Evolutionary conservation across 2,797 vertebrate species (phyloP).

Genomic region (Buphagus erythrorhynchus): DNA sequence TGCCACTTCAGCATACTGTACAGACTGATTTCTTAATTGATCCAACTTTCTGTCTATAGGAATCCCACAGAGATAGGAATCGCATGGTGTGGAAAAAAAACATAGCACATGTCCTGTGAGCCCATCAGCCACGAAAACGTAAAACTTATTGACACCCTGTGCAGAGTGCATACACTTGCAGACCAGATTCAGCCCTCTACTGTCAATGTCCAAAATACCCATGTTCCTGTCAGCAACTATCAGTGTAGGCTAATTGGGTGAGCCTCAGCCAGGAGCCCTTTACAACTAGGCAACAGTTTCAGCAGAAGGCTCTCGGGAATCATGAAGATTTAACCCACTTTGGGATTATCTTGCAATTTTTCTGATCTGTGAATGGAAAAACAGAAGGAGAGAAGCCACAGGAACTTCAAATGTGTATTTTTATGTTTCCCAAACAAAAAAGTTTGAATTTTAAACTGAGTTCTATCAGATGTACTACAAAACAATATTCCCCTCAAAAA

Average conservation of each 20-base stretch:
- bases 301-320: neutral
- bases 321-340: neutral
- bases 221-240: neutral
- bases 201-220: neutral
- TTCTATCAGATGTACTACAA: neutral
- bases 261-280: neutral
- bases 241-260: neutral
- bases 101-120: rapidly evolving
- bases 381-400: neutral
- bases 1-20: neutral
- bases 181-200: neutral
- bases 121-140: neutral
- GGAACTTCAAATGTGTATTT: neutral
- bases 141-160: neutral
- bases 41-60: neutral
- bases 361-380: neutral
- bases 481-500: neutral
- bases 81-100: neutral
- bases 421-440: neutral
- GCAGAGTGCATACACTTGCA: neutral
- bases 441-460: neutral
- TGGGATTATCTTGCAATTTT: neutral
- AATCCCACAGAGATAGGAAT: neutral
- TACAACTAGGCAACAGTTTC: neutral
- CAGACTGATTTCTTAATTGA: neutral